Percentiles rank a stretch among this genome's conserved stretches.
Conservation (phyloP, 2,797 vertebrate species). For the Buceros bicornis region DNA sequence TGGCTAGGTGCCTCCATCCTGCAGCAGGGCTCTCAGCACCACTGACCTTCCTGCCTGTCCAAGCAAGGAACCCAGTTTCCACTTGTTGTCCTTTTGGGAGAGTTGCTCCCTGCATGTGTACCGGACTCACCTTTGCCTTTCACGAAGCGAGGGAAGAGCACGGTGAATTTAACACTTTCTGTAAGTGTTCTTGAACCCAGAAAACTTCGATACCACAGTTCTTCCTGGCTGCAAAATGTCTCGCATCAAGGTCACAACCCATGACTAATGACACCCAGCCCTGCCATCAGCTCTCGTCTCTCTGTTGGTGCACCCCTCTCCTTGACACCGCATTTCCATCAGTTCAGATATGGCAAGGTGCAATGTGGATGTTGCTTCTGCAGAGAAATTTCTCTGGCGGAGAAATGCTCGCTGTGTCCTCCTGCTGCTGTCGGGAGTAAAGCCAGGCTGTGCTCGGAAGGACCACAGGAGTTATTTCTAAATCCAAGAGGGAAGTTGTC, state of each 20-base stretch:
- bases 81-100: neutral
- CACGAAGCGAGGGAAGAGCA: neutral
- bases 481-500: neutral
- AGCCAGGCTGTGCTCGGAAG: neutral
- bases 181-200: neutral
- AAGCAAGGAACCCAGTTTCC: neutral
- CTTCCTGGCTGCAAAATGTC: neutral
- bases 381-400: neutral
- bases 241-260: neutral
- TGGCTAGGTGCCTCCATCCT: neutral
- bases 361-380: neutral
- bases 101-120: rapidly evolving
- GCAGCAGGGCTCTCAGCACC: neutral
- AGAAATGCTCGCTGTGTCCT: neutral
- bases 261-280: too few species aligned
- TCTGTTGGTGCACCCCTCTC: neutral
- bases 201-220: neutral
- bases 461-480: neutral
- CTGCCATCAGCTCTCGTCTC: neutral
- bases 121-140: rapidly evolving
- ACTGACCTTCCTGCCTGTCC: neutral
- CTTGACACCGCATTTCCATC: neutral
- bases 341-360: too few species aligned
- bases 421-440: neutral
- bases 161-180: neutral